Evolutionary conservation across 2,113 vertebrate species (phyloP).

Genomic region (Alethe castanea): DNA sequence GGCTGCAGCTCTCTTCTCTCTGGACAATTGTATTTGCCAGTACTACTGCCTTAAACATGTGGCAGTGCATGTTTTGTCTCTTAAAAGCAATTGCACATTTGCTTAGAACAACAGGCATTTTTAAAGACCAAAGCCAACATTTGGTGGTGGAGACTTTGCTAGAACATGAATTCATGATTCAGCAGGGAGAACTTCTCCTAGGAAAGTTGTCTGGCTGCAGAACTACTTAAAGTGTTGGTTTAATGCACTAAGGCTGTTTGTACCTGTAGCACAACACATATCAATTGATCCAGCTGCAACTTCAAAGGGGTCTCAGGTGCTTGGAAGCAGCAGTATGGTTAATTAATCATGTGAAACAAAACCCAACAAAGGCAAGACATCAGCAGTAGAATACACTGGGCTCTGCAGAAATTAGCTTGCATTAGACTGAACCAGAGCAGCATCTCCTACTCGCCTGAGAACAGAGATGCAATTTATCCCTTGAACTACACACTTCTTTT

Average conservation of each 20-base stretch:
- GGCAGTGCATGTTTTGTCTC: background rate
- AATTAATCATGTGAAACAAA: slow-evolving; percentile 48
- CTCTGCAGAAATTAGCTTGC: background rate
- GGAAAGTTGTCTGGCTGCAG: background rate
- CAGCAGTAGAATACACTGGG: background rate
- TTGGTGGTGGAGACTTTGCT: background rate
- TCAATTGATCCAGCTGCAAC: background rate
- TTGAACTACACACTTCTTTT: background rate
- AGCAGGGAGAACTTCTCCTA: background rate
- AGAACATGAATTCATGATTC: background rate
- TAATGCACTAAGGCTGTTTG: background rate
- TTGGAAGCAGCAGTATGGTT: background rate
- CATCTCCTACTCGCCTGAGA: background rate
- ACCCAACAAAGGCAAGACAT: background rate
- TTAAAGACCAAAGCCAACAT: background rate
- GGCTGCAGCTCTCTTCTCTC: background rate
- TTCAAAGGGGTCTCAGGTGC: background rate
- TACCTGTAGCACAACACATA: background rate
- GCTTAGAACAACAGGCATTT: background rate
- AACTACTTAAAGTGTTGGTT: background rate
- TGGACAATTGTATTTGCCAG: background rate
- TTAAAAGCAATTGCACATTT: background rate
- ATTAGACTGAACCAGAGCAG: background rate
- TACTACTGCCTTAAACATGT: background rate
- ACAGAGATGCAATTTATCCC: background rate